phyloP scores from a whole-genome alignment of 2,113 vertebrate species.

The Lethenteron reissneri region DNA sequence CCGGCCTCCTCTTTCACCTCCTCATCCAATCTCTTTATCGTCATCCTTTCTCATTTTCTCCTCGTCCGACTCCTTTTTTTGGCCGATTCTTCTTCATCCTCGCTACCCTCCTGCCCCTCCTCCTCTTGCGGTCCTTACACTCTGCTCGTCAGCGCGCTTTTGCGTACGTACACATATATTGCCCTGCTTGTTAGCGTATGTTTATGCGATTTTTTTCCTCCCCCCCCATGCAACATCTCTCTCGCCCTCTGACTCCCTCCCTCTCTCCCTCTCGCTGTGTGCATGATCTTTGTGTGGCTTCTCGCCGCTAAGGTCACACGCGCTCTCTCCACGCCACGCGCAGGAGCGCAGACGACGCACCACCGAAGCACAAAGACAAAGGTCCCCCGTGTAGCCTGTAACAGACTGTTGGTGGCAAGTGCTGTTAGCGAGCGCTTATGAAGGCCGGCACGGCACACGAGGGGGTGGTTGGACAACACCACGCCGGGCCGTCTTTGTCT shows the following conservation, averaged over 20 bases:
- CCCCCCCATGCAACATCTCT: background rate
- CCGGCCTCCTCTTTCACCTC: background rate
- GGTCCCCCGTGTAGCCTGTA: too few species aligned
- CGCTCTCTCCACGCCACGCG: too few species aligned
- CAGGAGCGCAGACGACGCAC: too few species aligned
- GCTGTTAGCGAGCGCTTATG: too few species aligned
- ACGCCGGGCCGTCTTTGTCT: too few species aligned
- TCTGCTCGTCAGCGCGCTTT: background rate
- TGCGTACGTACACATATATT: background rate
- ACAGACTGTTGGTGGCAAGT: too few species aligned
- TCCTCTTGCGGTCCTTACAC: background rate
- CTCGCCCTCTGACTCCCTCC: background rate
- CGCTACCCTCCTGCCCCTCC: background rate
- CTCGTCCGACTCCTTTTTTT: background rate
- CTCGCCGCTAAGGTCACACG: too few species aligned
- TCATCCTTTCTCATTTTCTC: conserved; percentile 2
- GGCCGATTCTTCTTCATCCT: background rate
- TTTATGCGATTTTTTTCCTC: too few species aligned
- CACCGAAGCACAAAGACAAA: too few species aligned
- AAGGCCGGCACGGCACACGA: too few species aligned
- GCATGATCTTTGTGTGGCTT: background rate
- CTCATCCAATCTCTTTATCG: background rate
- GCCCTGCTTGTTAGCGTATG: too few species aligned
- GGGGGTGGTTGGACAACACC: too few species aligned
- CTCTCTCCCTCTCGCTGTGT: background rate